Percentiles rank a stretch among this genome's conserved stretches.
Conservation (phyloP, 2,888 invertebrate species). For the Uloborus plumipes region DNA sequence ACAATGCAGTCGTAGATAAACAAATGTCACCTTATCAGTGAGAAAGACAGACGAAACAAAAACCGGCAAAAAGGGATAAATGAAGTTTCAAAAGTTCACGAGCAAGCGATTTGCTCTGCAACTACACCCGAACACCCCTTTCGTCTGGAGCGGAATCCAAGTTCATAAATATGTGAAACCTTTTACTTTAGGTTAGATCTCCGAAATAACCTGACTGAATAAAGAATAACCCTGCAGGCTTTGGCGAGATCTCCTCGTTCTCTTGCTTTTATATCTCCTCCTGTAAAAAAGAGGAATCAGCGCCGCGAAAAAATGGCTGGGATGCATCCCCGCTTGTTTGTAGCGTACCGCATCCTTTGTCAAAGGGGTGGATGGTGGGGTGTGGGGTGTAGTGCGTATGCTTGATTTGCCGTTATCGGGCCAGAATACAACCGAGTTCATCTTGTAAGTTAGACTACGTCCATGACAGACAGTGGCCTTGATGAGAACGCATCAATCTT, state of each 20-base stretch:
- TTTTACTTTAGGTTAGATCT: slow-evolving; percentile 41
- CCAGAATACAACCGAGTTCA: slow-evolving; percentile 31
- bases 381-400: slow-evolving; percentile 11
- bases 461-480: slow-evolving; percentile 32
- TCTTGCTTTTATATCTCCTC: too few species aligned
- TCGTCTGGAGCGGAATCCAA: neutral
- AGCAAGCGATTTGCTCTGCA: slow-evolving; percentile 47
- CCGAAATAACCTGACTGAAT: slow-evolving; percentile 50
- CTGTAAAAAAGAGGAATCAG: too few species aligned
- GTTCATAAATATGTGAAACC: slow-evolving; percentile 55
- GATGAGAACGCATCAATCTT: slow-evolving; percentile 62
- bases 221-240: slow-evolving; percentile 47
- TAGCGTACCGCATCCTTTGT: too few species aligned
- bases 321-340: too few species aligned
- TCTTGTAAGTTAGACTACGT: slow-evolving; percentile 26
- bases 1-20: too few species aligned
- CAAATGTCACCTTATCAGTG: too few species aligned
- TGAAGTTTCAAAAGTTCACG: slow-evolving; percentile 38
- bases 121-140: slow-evolving; percentile 28
- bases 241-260: neutral
- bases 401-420: slow-evolving; percentile 35
- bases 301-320: too few species aligned
- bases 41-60: neutral
- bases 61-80: neutral
- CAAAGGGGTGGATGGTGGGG: too few species aligned